phyloP scores from a whole-genome alignment of 1,140 invertebrate species.

The Ceratosolen solmsi region DNA sequence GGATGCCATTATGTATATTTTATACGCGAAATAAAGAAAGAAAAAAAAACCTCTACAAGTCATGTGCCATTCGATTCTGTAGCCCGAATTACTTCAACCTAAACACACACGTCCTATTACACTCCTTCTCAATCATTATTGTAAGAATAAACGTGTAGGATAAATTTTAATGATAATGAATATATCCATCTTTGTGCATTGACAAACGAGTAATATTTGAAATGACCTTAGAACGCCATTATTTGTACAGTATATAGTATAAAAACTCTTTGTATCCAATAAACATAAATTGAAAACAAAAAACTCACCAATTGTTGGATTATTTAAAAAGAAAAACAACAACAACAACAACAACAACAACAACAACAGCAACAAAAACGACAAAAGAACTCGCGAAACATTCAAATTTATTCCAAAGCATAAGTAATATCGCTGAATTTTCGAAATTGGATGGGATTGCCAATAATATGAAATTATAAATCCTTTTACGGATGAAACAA shows the following conservation, averaged over 20 bases:
- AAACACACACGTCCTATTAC: conserved; percentile 41
- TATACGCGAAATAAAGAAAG: conserved; percentile 69
- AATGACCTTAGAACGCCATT: not conserved
- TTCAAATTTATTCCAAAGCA: too few relatives aligned
- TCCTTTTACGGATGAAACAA: conserved; percentile 47
- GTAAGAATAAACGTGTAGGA: conserved; percentile 33
- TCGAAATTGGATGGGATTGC: not conserved
- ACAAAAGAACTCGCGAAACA: too few relatives aligned
- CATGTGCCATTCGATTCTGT: conserved; percentile 53
- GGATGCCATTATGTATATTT: conserved; percentile 73
- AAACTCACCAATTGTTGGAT: conserved; percentile 1
- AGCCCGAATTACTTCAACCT: conserved; percentile 45
- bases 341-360: too few relatives aligned
- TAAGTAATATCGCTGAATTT: not conserved
- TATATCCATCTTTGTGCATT: not conserved
- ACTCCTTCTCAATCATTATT: conserved; percentile 60
- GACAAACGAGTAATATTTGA: not conserved
- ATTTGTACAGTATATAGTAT: not conserved
- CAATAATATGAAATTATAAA: conserved; percentile 32
- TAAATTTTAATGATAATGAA: not conserved
- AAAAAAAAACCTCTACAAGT: conserved; percentile 65
- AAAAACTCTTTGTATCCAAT: conserved; percentile 26
- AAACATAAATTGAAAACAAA: conserved; percentile 9
- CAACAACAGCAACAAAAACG: too few relatives aligned
- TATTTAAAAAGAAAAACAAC: conserved; percentile 33